Evolutionary conservation across 2,888 invertebrate species (phyloP), one percentile per base, ranked within the genome.

Genomic region (Ceraclea dissimilis): DNA sequence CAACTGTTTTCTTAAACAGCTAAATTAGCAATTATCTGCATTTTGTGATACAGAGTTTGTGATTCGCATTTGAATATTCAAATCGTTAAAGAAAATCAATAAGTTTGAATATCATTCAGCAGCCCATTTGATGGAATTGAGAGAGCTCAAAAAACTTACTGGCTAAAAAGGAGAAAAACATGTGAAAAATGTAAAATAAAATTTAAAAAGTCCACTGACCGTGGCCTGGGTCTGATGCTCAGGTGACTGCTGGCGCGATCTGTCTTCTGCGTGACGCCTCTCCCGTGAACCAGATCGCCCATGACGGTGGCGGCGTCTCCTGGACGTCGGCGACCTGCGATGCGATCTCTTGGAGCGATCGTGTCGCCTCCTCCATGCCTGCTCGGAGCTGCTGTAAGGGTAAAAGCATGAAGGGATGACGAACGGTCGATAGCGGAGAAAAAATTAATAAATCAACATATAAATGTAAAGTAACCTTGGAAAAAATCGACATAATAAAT

Each of bases 301-400:
- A 63, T 79, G 78, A 67, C 80, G 78, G 58, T 79, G 78, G 70
- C 87, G 85, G 67, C 84, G 82, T 67, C 88, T 83, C 64, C 87
- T 82, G 69, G 86, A 85, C 61, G 86, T 86, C 63, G 90, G 90
- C 64, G 90, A 89, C 70, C 90, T 83, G 64, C 90, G 85, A 71
- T 88, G 85, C 67, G 90, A 90, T 65, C 91, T 83, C 74, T 91
- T 92, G 72, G 90, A 91, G 64, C 91, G 85, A 67, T 90, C 80
- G 85, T 89, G 74, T 80, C 88, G 76, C 79, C 89, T 69, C 81
- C 88, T 71, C 85, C 90, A 73, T 81, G 83, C 79, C 82, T 89
- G 86, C 78, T 84, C 83, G 73, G 83, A 82, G 75, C 83, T 83
- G 58, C 54, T 52, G 50, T 10, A 58, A 50, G 17, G 31, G 34